Percentiles rank a stretch among this genome's conserved stretches.
Evolutionary conservation across 2,797 vertebrate genomes (phyloP).

Genomic region (Phyllotis vaccarum): DNA sequence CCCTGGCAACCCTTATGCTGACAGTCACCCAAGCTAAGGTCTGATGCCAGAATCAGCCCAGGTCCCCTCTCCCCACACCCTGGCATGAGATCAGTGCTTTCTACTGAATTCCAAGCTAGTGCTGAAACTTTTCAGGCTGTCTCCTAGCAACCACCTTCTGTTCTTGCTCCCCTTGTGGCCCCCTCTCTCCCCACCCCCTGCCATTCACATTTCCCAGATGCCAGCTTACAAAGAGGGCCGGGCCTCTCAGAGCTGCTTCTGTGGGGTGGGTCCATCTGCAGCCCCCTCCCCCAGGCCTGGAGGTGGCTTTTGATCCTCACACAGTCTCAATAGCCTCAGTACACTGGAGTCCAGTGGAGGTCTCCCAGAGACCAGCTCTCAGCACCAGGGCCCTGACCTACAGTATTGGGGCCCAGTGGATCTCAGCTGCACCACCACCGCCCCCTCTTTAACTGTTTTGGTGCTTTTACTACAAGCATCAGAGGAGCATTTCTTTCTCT

Average conservation of each 20-base stretch:
- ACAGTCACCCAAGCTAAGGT: slow-evolving; percentile 47
- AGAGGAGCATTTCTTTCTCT: neutral
- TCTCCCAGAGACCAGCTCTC: neutral
- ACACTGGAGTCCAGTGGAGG: neutral
- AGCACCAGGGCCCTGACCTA: neutral
- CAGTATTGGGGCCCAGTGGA: no score
- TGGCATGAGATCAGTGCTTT: slow-evolving; percentile 79
- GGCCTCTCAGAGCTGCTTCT: slow-evolving; percentile 80
- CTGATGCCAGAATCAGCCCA: slow-evolving; percentile 71
- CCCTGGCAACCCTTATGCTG: neutral
- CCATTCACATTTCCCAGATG: slow-evolving; percentile 78
- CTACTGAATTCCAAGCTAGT: slow-evolving; percentile 74
- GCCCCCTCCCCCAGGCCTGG: neutral
- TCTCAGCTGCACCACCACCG: neutral
- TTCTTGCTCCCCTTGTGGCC: slow-evolving; percentile 73
- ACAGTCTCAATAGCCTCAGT: neutral
- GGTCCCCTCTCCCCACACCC: slow-evolving; percentile 73
- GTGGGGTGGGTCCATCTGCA: slow-evolving; percentile 39
- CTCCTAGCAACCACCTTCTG: slow-evolving; percentile 84
- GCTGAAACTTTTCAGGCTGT: slow-evolving; percentile 78
- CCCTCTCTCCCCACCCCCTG: slow-evolving; percentile 65
- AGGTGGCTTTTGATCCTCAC: slow-evolving; percentile 39
- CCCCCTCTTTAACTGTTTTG: neutral
- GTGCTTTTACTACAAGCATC: neutral
- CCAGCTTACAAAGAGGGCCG: slow-evolving; percentile 76